Evolutionary conservation across 2,797 vertebrate genomes (phyloP), one percentile per base, ranked within the genome.

Genomic region (Geotrypetes seraphini): DNA sequence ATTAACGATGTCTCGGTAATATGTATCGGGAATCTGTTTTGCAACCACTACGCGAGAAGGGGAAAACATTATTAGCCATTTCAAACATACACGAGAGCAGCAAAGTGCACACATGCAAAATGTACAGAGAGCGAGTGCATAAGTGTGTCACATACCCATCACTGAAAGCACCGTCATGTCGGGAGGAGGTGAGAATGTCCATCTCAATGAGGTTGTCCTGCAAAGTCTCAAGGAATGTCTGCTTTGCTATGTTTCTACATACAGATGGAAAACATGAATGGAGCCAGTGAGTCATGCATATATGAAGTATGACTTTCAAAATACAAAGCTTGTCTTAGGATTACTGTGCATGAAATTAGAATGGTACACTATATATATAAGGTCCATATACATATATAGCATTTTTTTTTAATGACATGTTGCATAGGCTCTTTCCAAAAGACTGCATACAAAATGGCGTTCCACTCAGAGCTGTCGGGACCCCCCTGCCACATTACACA

Each of bases 181-280:
- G 86, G 69, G 90, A 87, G 57, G 91, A 85, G 81, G 90, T 88
- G 87, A 98, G 91, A 79, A 92, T 90, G 87, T 97, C 96, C 94
- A 97, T 97, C 91, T 98, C 96, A 90, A 99, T 97, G 81, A 92
- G 79, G 96, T 95, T 96, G 92, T 97, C 96, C 88, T 97, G 94
- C 81, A 98, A 95, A 88, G 87, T 90, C 91, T 94, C 93, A 90
- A 97, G 90, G 90, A 96, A 93, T 87, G 91, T 79, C 93, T 99
- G 96, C 93, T 98, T 96, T 92, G 91, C 89, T 92, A 97, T 89
- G 85, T 93, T 96, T 99, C 96, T 98, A 97, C 86, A 77, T 83
- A 97, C 86, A 96, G 83, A 86, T 90, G 92, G 87, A 96, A n/a
- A 81, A 89, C 78, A 88, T 77, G 83, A 86, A 84, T 91, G 92